Percentiles rank a stretch among this genome's conserved stretches.
Conservation (phyloP, 2,888 invertebrate genomes). For the Conchocele bisecta region DNA sequence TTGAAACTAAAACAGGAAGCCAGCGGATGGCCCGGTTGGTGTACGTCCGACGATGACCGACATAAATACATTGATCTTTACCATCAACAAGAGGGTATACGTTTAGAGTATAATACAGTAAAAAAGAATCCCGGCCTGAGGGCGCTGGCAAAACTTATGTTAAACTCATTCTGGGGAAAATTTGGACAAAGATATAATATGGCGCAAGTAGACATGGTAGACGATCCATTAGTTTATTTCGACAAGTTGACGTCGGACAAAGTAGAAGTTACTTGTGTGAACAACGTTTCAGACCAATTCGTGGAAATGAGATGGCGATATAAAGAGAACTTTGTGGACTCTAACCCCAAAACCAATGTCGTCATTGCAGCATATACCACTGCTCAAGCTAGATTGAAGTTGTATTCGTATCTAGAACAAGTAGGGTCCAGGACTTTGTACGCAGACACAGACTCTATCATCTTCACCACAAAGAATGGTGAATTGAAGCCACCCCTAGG, state of each 20-base stretch:
- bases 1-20: too few relatives aligned
- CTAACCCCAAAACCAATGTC: constrained; percentile 13
- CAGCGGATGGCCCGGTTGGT: too few relatives aligned
- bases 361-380: constrained; percentile 26
- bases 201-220: constrained; percentile 26
- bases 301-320: constrained; percentile 27
- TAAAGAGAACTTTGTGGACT: constrained; percentile 17
- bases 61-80: too few relatives aligned
- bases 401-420: constrained; percentile 28
- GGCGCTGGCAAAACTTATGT: constrained; percentile 27
- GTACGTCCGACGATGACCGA: too few relatives aligned
- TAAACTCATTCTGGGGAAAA: constrained; percentile 50
- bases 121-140: constrained; percentile 40
- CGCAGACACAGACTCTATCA: constrained; percentile 52
- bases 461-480: constrained; percentile 29
- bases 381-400: constrained; percentile 27
- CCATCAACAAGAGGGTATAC: constrained; percentile 29
- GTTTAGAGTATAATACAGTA: constrained; percentile 28
- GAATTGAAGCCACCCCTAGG: constrained; percentile 66
- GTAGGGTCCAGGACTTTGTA: constrained; percentile 36
- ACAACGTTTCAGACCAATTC: constrained; percentile 38
- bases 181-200: constrained; percentile 46
- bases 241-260: constrained; percentile 40
- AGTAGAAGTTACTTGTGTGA: constrained; percentile 34
- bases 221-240: constrained; percentile 23